phyloP scores from a whole-genome alignment of 2,888 invertebrate genomes.

The Sussaba pulchella region DNA sequence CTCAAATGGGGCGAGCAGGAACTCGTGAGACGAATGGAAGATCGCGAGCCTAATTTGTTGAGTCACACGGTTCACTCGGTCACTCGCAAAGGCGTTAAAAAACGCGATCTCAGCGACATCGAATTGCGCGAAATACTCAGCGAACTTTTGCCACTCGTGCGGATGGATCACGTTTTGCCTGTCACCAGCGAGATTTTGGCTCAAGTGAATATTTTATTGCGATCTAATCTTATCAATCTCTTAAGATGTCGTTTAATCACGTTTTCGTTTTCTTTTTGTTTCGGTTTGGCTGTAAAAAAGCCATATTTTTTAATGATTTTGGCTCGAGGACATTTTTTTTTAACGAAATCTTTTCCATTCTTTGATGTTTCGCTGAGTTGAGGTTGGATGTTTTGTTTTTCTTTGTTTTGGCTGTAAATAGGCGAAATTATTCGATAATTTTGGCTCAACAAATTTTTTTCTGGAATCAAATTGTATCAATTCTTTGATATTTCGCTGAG shows the following conservation, averaged over 20 bases:
- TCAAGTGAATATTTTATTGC: constrained; percentile 86
- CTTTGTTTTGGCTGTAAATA: too few relatives aligned
- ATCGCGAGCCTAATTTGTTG: constrained; percentile 95
- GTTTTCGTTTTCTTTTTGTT: neutral
- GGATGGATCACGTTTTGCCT: constrained; percentile 96
- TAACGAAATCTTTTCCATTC: too few relatives aligned
- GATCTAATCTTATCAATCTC: constrained; percentile 23
- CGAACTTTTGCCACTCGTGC: constrained; percentile 92
- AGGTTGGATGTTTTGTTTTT: too few relatives aligned
- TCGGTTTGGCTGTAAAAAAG: too few relatives aligned
- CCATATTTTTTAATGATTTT: too few relatives aligned
- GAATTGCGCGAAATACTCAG: constrained; percentile 94
- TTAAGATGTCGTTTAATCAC: neutral
- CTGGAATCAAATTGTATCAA: too few relatives aligned
- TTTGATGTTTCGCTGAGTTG: too few relatives aligned
- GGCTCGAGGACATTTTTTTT: too few relatives aligned
- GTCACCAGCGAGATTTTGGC: constrained; percentile 91
- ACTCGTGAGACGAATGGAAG: constrained; percentile 92
- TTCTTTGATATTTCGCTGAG: too few relatives aligned
- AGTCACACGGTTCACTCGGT: constrained; percentile 97
- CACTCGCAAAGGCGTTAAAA: constrained; percentile 93
- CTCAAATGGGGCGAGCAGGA: constrained; percentile 96
- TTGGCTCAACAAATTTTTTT: too few relatives aligned
- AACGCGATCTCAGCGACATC: constrained; percentile 93
- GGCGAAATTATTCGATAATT: too few relatives aligned